Evolutionary conservation across 1,140 invertebrate genomes (phyloP), one percentile per base, ranked within the genome.

Genomic region (Phocides pigmalion): DNA sequence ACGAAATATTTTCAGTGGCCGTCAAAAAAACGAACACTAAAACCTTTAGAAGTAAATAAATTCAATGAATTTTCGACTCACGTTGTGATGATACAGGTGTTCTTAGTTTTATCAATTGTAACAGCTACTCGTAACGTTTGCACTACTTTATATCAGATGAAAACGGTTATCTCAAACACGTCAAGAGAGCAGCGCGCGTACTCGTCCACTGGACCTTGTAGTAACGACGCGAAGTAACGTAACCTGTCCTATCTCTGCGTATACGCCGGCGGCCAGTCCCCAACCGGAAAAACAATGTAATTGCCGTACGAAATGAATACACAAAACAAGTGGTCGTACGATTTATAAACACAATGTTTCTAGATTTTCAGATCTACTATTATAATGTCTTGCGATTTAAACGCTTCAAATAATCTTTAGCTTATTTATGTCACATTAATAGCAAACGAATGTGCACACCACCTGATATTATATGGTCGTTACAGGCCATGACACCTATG

Each of bases 161-260:
- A 28, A 49, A 62, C 41, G 12, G 32, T 53, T 62, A 62, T 56
- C 37, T 28, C 37, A 11, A 28, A 64, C 66, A 68, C 68, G 64
- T 70, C 59, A 22, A 50, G 19, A 39, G 41, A 47, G 28, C 17
- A 22, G 28, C 68, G 62, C 65, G 65, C 12, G 49, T 65, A 46
- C 41, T 62, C 68, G 51, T 53, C 17, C 37, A 70, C 72, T 70
- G 64, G 54, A 35, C 50, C 22, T 15, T 17, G 22, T 22, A 49
- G 28, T 22, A 61, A 41, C 51, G 53, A 54, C 64, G 58, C 61
- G 65, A 59, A 28, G 25, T 16, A 59, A 20, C 16, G 25, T 16
- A 59, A 20, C 16, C 14, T 47, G 25, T 37, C 16, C 32, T 53
- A 51, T 51, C 56, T 58, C 41, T 59, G 56, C 56, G 56, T 59